These are phyloP conservation scores for Morelia viridis DNA, from an alignment of 2,797 vertebrate species.

Conservation along the genomic window DNA sequence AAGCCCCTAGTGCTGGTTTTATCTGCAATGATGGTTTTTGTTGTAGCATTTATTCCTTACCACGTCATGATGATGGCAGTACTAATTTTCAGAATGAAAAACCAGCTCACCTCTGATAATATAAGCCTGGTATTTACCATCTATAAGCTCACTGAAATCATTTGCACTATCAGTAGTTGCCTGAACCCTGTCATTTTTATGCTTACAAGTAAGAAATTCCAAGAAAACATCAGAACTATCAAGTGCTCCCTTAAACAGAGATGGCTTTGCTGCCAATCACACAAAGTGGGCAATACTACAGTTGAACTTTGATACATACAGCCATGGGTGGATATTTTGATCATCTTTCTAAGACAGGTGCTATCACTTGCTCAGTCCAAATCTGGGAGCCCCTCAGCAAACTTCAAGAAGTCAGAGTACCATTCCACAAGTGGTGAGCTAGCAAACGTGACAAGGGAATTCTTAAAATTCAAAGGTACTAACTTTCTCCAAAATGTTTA, in stretches of 20 bases:
- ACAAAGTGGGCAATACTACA: conserved; percentile 29
- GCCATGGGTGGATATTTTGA: neutral
- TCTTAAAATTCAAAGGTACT: neutral
- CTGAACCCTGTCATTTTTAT: conserved; percentile 82
- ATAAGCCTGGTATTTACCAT: conserved; percentile 58
- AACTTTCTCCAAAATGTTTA: neutral
- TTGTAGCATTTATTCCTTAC: conserved; percentile 78
- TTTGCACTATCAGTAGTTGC: conserved; percentile 79
- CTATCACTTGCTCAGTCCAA: neutral
- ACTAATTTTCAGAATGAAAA: conserved; percentile 69
- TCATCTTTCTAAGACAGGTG: neutral
- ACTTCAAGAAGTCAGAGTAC: neutral
- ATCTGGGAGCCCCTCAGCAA: neutral
- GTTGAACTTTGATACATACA: conserved; percentile 34
- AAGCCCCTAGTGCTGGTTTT: conserved; percentile 77
- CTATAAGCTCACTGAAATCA: conserved; percentile 77
- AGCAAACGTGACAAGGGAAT: neutral
- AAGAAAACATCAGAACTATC: conserved; percentile 55
- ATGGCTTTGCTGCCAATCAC: conserved; percentile 44
- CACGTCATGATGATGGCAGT: conserved; percentile 75
- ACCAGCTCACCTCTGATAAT: conserved; percentile 64
- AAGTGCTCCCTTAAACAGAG: conserved; percentile 44
- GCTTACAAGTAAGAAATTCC: conserved; percentile 77
- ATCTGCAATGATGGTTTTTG: conserved; percentile 75
- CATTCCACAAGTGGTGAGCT: neutral